Percentiles rank a stretch among this genome's conserved stretches.
phyloP scores from a whole-genome alignment of 37 sponge, comb jelly and placozoan genomes.

The Hexactinellida sp. region DNA sequence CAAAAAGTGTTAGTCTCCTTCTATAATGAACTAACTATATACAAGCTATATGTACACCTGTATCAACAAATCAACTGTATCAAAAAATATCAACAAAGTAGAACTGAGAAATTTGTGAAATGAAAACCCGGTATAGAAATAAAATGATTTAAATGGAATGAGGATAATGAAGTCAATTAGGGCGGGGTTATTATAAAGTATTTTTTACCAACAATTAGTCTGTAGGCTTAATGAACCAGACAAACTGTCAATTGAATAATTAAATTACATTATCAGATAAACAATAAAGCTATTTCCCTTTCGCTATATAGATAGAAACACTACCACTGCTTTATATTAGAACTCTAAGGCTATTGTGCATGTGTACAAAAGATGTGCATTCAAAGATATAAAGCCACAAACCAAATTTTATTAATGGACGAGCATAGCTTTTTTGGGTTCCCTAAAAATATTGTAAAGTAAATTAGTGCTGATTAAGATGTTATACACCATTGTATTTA shows the following conservation, averaged over 20 bases:
- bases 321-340: neutral
- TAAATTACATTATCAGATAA: neutral
- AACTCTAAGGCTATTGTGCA: neutral
- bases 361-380: neutral
- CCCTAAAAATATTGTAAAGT: no score
- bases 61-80: neutral
- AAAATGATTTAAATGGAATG: neutral
- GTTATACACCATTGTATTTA: no score
- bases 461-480: no score
- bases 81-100: neutral
- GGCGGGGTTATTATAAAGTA: neutral
- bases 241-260: neutral
- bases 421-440: neutral
- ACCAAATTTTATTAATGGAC: neutral
- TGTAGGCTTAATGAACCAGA: neutral
- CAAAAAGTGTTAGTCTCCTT: neutral
- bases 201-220: neutral
- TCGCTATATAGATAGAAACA: neutral
- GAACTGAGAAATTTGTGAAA: neutral
- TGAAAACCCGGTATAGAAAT: neutral
- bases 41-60: constrained; percentile 17
- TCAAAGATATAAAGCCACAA: constrained; percentile 7
- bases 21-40: constrained; percentile 13
- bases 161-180: neutral
- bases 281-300: neutral